Evolutionary conservation across 2,888 invertebrate genomes (phyloP), one percentile per base, ranked within the genome.

Genomic region (Caenorhabditis parvicauda): DNA sequence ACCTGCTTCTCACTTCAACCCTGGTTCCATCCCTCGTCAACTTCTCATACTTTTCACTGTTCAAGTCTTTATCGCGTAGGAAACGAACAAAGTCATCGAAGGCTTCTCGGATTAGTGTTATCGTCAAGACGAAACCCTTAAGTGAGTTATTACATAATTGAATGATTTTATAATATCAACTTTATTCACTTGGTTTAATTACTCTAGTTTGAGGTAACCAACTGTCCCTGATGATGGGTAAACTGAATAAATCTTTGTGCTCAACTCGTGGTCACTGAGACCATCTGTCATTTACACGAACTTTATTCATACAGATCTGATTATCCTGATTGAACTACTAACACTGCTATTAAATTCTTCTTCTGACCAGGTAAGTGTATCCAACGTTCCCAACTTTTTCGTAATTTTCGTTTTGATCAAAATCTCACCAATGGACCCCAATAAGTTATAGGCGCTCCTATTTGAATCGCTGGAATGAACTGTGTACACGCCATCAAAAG

Each of bases 401-500:
- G n/a, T 32, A 12, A 9, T 32, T 32, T 32, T 32, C 9, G 35
- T 41, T 14, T 12, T 14, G 12, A 44, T 44, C 7, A 44, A 22
- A 25, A 44, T 45, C 65, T 44, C 24, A 76, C 88, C 81, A 98
- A 83, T 43, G 98, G 98, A 62, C 93, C 96, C 98, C 98, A 99
- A 83, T 99, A 99, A 0, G 98, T 99, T 83, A 96, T 98, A 42
- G 96, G 87, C 82, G 93, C 94, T 2, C 98, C 96, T 78, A 99
- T 92, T 74, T 91, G 87, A 71, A 98, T 89, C 79, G 91, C 92
- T 24, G 94, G 92, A 81, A 99, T 91, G 84, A 99, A 95, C 84
- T 99, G 98, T 79, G 93, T 93, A 52, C 90, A 86, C 0, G 98
- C 96, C 96, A 98, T 96, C 57, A 96, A 87, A 70, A 99, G 86